A percentile compares a stretch with the other conserved stretches of the same genome.
These are phyloP conservation scores for Rhingia rostrata DNA, from an alignment of 2,888 invertebrate species.

Conservation along the genomic window DNA sequence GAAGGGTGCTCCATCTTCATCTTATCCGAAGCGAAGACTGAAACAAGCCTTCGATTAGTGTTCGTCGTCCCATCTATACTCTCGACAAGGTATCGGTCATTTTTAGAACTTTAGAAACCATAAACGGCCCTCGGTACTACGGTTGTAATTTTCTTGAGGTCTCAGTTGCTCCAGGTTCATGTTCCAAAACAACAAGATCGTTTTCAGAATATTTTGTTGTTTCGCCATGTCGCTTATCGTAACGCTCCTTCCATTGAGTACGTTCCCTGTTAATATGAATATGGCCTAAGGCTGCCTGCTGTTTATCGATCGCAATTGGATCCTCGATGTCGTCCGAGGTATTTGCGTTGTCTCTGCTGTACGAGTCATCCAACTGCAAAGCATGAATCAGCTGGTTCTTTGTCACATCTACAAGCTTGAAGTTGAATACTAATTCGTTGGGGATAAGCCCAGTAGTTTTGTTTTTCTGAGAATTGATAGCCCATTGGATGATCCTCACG, in stretches of 20 bases:
- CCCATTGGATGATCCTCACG: neutral
- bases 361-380: neutral
- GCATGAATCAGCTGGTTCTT: conserved; percentile 13
- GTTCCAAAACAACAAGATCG: conserved; percentile 17
- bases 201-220: conserved; percentile 3
- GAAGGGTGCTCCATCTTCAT: conserved; percentile 65
- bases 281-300: neutral
- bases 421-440: conserved; percentile 9
- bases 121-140: conserved; percentile 1
- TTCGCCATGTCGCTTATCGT: neutral
- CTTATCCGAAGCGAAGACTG: conserved; percentile 22
- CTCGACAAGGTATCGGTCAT: neutral
- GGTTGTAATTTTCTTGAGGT: conserved; percentile 10
- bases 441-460: conserved; percentile 14
- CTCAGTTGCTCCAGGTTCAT: conserved; percentile 11
- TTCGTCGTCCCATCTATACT: neutral
- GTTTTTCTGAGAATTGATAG: conserved; percentile 18
- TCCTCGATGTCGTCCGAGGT: neutral
- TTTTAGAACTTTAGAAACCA: neutral
- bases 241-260: conserved; percentile 15
- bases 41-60: neutral
- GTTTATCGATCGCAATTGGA: conserved; percentile 15
- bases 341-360: neutral
- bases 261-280: conserved; percentile 22
- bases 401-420: conserved; percentile 17